Conservation (phyloP, 2,113 vertebrate genomes). For the Carlito syrichta region DNA sequence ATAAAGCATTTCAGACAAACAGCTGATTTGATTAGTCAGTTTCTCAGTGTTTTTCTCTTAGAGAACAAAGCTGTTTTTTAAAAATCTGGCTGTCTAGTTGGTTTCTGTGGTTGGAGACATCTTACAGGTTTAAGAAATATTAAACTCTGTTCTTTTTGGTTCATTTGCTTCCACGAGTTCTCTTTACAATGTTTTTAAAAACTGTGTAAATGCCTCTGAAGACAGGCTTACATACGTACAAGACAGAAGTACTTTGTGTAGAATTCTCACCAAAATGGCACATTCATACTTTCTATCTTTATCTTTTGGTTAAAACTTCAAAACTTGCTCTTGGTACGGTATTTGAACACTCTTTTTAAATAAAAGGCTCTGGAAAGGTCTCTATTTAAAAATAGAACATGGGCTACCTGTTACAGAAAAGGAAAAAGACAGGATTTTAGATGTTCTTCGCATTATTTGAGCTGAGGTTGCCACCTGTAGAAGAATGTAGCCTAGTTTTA, state of each 20-base stretch:
- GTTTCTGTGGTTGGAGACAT: background rate
- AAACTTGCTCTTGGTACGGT: background rate
- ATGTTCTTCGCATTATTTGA: constrained; percentile 21
- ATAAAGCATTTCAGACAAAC: constrained; percentile 26
- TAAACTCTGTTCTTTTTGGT: background rate
- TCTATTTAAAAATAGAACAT: constrained; percentile 5
- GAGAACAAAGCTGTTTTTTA: background rate
- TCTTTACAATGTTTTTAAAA: background rate
- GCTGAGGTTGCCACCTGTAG: background rate
- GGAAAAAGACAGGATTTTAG: constrained; percentile 5
- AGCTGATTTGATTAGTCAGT: background rate
- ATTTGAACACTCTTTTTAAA: constrained; percentile 23
- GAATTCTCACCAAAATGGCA: background rate
- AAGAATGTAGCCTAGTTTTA: background rate
- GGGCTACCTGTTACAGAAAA: background rate
- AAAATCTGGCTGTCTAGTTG: background rate
- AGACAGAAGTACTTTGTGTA: background rate
- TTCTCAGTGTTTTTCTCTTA: constrained; percentile 49
- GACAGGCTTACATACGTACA: background rate
- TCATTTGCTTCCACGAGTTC: background rate
- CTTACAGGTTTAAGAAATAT: background rate
- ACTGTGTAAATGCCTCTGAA: background rate
- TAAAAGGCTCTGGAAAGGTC: background rate
- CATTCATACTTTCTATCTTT: background rate
- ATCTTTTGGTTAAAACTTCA: background rate